Base-by-base conservation (phyloP, 2,888 invertebrate species). In the Quadroppia sp. region DNA sequence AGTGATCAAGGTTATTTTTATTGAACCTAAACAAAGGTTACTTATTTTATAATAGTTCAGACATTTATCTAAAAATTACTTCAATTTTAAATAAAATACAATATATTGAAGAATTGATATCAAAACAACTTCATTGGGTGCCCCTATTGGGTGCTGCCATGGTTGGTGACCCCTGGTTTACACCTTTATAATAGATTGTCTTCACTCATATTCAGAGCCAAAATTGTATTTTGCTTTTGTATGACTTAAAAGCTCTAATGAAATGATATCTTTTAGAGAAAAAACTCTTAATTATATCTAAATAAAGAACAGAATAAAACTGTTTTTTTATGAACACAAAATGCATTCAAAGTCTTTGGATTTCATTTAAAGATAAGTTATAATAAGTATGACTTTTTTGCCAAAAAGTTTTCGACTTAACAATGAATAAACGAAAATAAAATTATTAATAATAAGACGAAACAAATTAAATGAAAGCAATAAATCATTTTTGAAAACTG, bases 171-270 rank as follows among this genome's bases (percentile, higher is more conserved):
- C 30, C 30, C 4, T 2, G 25, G 59, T 59, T 59, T 17, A 32
- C 61, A 61, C 61, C 61, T 32, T 32, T 61, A 13, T 28, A 61
- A 32, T 13, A n/a, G 20, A 32, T 61, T 61, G 61, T 61, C 28
- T 61, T 61, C 32, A 61, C 30, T 32, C 30, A 61, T 32, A 32
- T n/a, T 3, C 53, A 17, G 61, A 30, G 61, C 61, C 61, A 61
- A 61, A 32, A 61, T 32, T 61, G 32, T n/a, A 61, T 32, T 61
- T 61, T 2, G 30, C 32, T 61, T 61, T 61, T 32, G 32, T 61
- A 15, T 28, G 32, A 13, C 17, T 32, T 32, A 61, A 61, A 28
- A 32, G 61, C 61, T 30, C n/a, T 61, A 30, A 32, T 32, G 32
- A 61, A 61, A 61, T 32, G 25, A n/a, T n/a, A 30, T 61, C 30